Evolutionary conservation across 2,113 vertebrate genomes (phyloP).

Genomic region (Desmodus rotundus): DNA sequence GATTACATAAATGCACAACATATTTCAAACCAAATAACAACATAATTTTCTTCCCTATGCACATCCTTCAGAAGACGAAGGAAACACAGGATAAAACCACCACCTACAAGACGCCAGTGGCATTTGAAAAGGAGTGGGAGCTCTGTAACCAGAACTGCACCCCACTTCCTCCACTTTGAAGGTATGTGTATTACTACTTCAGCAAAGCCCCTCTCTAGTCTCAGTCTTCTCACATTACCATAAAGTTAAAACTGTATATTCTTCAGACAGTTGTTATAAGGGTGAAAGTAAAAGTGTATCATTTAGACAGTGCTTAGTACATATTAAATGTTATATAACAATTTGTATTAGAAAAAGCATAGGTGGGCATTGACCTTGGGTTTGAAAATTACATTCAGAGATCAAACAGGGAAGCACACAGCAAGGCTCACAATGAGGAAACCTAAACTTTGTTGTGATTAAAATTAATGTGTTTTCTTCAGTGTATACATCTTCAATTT

Average conservation of each 20-base stretch:
- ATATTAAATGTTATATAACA: neutral
- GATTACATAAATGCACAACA: neutral
- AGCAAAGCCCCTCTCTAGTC: neutral
- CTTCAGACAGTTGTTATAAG: neutral
- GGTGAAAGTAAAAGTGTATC: neutral
- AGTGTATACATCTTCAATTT: neutral
- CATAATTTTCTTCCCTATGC: neutral
- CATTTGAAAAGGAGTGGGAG: neutral
- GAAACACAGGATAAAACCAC: neutral
- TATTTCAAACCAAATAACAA: conserved; percentile 23
- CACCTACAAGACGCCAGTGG: neutral
- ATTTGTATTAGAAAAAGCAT: neutral
- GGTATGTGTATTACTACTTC: neutral
- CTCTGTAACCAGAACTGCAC: neutral
- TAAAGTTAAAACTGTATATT: neutral
- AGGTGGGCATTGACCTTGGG: neutral
- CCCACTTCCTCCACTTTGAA: neutral
- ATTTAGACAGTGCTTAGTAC: neutral
- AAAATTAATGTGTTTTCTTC: neutral
- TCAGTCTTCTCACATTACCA: neutral
- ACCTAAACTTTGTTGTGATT: neutral
- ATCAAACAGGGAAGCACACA: neutral
- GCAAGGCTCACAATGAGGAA: neutral
- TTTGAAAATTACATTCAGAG: conserved; percentile 4
- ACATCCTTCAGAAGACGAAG: neutral